Evolutionary conservation across 2,113 vertebrate species (phyloP).

Genomic region (Pseudolaguvia tuberculata): DNA sequence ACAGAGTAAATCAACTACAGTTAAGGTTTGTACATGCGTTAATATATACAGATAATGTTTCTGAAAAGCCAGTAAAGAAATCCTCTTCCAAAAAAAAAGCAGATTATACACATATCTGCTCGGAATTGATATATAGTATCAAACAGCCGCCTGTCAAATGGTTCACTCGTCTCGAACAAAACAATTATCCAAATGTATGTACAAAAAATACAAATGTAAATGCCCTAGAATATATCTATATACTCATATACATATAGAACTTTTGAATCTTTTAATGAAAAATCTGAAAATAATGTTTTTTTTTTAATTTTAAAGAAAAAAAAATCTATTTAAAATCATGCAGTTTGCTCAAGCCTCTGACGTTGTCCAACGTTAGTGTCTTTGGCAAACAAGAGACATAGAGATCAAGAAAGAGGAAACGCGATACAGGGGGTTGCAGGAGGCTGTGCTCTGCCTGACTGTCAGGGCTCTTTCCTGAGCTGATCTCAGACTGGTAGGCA

Average conservation of each 20-base stretch:
- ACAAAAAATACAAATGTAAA: slow-evolving; percentile 77
- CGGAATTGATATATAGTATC: slow-evolving; percentile 64
- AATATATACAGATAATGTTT: slow-evolving; percentile 58
- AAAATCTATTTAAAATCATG: slow-evolving; percentile 56
- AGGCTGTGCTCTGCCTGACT: slow-evolving; percentile 51
- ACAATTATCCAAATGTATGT: slow-evolving; percentile 68
- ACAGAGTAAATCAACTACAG: slow-evolving; percentile 75
- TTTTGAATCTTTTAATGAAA: slow-evolving; percentile 65
- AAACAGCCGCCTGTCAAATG: slow-evolving; percentile 65
- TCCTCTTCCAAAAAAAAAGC: slow-evolving; percentile 82
- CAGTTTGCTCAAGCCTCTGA: slow-evolving; percentile 56
- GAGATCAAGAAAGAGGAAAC: slow-evolving; percentile 42
- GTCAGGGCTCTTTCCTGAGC: slow-evolving; percentile 47
- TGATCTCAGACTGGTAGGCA: slow-evolving; percentile 33
- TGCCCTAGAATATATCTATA: slow-evolving; percentile 63
- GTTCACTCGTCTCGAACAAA: slow-evolving; percentile 63
- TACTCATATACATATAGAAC: slow-evolving; percentile 50
- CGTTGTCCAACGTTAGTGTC: slow-evolving; percentile 38
- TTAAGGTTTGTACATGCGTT: slow-evolving; percentile 84
- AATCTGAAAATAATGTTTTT: slow-evolving; percentile 67
- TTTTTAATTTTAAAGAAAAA: slow-evolving; percentile 58
- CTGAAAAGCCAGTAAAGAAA: slow-evolving; percentile 71
- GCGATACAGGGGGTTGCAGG: slow-evolving; percentile 50
- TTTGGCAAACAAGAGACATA: slow-evolving; percentile 46
- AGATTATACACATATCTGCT: slow-evolving; percentile 78